Evolutionary conservation across 2,888 invertebrate genomes (phyloP).

Genomic region (Netelia virgata): DNA sequence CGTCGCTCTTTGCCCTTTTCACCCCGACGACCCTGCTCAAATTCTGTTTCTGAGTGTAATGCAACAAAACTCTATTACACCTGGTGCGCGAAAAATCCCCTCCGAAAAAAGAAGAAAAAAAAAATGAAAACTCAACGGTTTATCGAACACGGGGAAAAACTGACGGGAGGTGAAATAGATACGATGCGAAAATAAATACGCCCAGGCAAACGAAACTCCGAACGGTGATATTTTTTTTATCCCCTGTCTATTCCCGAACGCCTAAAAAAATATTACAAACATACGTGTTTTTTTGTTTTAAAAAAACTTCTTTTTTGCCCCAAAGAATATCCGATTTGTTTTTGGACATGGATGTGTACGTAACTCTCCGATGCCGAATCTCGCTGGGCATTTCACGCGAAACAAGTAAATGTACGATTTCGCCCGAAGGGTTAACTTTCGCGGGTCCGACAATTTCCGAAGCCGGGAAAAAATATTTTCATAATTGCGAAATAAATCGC

Average conservation of each 20-base stretch:
- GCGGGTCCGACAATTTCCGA: background rate
- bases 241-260: too few relatives aligned
- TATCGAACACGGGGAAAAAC: background rate
- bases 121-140: background rate
- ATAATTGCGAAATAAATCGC: background rate
- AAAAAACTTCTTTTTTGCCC: too few relatives aligned
- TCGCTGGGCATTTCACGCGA: background rate
- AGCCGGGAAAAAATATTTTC: background rate
- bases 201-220: background rate
- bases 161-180: background rate
- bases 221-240: background rate
- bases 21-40: background rate
- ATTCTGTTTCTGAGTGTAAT: constrained; percentile 30
- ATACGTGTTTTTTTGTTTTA: too few relatives aligned
- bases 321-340: too few relatives aligned
- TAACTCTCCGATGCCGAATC: too few relatives aligned
- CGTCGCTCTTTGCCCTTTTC: background rate
- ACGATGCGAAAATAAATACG: background rate
- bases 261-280: too few relatives aligned
- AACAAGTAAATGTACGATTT: background rate
- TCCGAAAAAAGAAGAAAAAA: constrained; percentile 4
- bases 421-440: background rate
- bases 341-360: too few relatives aligned
- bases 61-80: constrained; percentile 19
- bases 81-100: background rate